Evolutionary conservation across 2,113 vertebrate species (phyloP), one percentile per base, ranked within the genome.

Genomic region (Cyanoderma ruficeps): DNA sequence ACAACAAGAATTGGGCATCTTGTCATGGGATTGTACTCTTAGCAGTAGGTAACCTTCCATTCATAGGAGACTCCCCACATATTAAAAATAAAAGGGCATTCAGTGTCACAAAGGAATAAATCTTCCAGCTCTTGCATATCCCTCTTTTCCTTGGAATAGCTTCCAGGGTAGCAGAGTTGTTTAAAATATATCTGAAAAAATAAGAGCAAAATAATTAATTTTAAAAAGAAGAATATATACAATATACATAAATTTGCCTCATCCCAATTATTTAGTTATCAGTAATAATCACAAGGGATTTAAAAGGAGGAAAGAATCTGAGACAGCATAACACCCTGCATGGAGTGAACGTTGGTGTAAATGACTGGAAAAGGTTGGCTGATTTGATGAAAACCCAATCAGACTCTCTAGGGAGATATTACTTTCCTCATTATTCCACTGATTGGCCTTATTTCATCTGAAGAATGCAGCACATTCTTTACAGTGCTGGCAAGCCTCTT

Each of bases 381-480:
- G 98, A 98, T 98, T 98, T 98, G 98, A 99, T 98, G 98, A 98
- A 98, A 98, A 98, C 98, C 98, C 98, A 98, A 97, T 98, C 98
- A 98, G 98, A 98, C 97, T 98, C 98, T 98, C 98, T 91, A 89
- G 98, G 98, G 99, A 99, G 98, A 98, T 98, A 98, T 99, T 99
- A 98, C 98, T 98, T 98, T 98, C 98, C 98, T 99, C 98, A 98
- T 99, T 99, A 99, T 98, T 98, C 98, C 97, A 97, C 98, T 98
- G 98, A 99, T 98, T 98, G 98, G 98, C 98, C 98, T 98, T 98
- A 98, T 98, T 98, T 98, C 98, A 98, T 98, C 98, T 98, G 98
- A 98, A 98, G 98, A 98, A 98, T 98, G 97, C 97, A 89, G 97
- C 96, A 94, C 97, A 98, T 98, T 98, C 98, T 97, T 98, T 96